Conservation (phyloP, 2,797 vertebrate species). For the Sebastes aleutianus region DNA sequence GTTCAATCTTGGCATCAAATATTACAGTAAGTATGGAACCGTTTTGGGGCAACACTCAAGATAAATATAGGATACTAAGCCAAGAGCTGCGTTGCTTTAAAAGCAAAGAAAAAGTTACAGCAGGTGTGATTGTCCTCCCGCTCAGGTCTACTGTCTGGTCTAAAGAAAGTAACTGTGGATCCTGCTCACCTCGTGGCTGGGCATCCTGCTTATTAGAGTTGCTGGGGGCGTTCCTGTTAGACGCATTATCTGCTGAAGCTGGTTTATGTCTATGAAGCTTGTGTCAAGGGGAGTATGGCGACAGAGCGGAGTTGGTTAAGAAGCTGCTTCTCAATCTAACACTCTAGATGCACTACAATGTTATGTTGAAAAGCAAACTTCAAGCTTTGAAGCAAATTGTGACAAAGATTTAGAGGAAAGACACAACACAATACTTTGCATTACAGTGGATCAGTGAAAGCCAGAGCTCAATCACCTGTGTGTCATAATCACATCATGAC, state of each 20-base stretch:
- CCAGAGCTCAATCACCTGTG: slow-evolving; percentile 25
- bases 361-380: slow-evolving; percentile 44
- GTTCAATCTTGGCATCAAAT: background rate
- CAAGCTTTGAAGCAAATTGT: slow-evolving; percentile 37
- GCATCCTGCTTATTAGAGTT: slow-evolving; percentile 99
- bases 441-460: slow-evolving; percentile 35
- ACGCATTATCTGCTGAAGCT: slow-evolving; percentile 99
- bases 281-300: slow-evolving; percentile 94
- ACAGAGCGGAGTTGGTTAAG: slow-evolving; percentile 83
- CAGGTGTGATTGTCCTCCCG: background rate
- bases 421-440: slow-evolving; percentile 25
- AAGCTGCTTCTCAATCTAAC: slow-evolving; percentile 57
- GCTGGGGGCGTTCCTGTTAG: slow-evolving; percentile 98
- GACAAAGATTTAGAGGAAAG: slow-evolving; percentile 25
- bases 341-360: slow-evolving; percentile 7
- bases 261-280: slow-evolving; percentile 98
- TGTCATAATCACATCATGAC: slow-evolving; percentile 8
- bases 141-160: background rate
- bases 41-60: background rate
- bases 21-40: background rate
- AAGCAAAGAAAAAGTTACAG: slow-evolving; percentile 1
- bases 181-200: slow-evolving; percentile 97
- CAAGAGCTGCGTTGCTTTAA: background rate
- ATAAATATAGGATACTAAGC: background rate
- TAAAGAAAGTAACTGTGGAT: slow-evolving; percentile 23